Evolutionary conservation across 1,140 invertebrate genomes (phyloP), one percentile per base, ranked within the genome.

Genomic region (Cydia amplana): DNA sequence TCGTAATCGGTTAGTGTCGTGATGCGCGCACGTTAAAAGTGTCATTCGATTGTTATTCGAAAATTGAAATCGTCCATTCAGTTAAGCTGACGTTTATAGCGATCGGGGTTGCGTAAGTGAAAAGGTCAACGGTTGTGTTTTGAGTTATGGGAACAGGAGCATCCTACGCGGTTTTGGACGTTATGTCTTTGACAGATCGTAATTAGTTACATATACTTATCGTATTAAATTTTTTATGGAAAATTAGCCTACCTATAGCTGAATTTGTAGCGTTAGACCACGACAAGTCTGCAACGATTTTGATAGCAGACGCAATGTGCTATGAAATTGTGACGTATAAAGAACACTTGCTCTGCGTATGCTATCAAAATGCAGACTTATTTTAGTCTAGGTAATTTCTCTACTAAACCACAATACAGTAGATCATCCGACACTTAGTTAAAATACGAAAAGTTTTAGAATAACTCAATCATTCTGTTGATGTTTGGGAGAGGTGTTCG

Each of bases 1-100:
- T 36, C 65, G 65, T 70, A 70, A 70, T 70, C 65, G 65, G 32
- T 40, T 40, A 40, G 65, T 86, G 77, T 81, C 82, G 78, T 82
- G 79, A 78, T 80, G 78, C 76, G 64, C 25, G 46, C 55, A 76
- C 76, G 76, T 84, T 82, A 82, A 79, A 75, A 77, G 79, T 80
- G 70, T 82, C 78, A 80, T 77, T 74, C 77, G 70, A 78, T 80
- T 81, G 76, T 80, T 77, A 75, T 79, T 75, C 80, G 78, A 72
- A 80, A 82, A 85, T 85, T 82, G 82, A 82, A 82, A 82, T 81
- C 80, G 78, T 80, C 83, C 80, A 82, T 83, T 85, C 77, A 12
- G 28, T 51, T 74, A 46, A 72, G 74, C 76, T 77, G 74, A 77
- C 75, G 51, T 77, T 78, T 82, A 77, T 76, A 74, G 75, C 28